These are phyloP conservation scores for Paramisgurnus dabryanus DNA, from an alignment of 2,113 vertebrate genomes.

Conservation along the genomic window DNA sequence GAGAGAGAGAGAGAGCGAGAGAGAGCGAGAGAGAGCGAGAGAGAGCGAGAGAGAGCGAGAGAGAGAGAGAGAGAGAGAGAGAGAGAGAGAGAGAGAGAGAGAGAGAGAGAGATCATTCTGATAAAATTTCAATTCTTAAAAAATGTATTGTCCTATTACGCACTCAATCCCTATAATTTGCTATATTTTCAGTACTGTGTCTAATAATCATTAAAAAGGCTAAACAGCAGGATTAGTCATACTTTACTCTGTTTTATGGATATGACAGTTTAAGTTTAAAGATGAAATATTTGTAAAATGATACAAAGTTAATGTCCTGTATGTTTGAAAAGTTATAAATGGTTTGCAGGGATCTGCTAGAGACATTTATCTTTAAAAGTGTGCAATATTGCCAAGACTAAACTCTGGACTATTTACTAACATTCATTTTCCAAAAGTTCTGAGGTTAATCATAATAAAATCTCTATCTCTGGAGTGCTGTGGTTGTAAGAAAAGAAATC, in stretches of 20 bases:
- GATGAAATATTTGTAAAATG: neutral
- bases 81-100: too few relatives aligned
- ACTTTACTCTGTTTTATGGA: neutral
- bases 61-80: too few relatives aligned
- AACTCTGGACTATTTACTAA: neutral
- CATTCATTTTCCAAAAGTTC: neutral
- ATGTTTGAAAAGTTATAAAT: slow-evolving; percentile 5
- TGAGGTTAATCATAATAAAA: slow-evolving; percentile 5
- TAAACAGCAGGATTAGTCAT: neutral
- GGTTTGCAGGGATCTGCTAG: neutral
- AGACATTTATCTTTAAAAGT: slow-evolving; percentile 3
- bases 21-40: too few relatives aligned
- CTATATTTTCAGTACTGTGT: neutral
- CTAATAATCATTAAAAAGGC: neutral
- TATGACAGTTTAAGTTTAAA: neutral
- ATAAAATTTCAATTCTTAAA: too few relatives aligned
- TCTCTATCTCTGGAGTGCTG: slow-evolving; percentile 18
- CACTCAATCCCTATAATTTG: neutral
- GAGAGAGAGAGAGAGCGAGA: too few relatives aligned
- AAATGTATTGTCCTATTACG: too few relatives aligned
- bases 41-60: too few relatives aligned
- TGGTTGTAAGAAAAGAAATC: slow-evolving; percentile 30
- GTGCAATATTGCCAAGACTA: neutral
- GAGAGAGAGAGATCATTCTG: too few relatives aligned
- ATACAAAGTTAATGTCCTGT: neutral